Evolutionary conservation across 2,113 vertebrate species (phyloP).

Genomic region (Macroglossus sobrinus): DNA sequence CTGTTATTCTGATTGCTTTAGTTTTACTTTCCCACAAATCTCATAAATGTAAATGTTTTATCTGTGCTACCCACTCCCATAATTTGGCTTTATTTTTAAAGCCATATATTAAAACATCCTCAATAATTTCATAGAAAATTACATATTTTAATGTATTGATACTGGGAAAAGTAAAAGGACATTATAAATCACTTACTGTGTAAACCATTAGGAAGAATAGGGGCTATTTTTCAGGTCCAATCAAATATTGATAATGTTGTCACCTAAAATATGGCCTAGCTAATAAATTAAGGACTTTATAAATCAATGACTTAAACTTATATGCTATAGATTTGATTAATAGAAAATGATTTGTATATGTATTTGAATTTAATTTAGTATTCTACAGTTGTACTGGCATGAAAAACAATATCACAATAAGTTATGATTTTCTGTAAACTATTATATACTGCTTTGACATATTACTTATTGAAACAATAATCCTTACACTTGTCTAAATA

Average conservation of each 20-base stretch:
- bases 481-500: background rate
- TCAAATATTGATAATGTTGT: constrained; percentile 25
- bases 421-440: constrained; percentile 41
- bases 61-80: background rate
- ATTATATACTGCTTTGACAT: background rate
- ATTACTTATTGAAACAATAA: constrained; percentile 42
- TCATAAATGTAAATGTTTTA: background rate
- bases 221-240: constrained; percentile 11
- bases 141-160: constrained; percentile 9
- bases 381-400: background rate
- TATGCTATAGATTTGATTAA: constrained; percentile 50
- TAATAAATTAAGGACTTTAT: constrained; percentile 33
- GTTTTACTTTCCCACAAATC: background rate
- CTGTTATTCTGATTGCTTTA: background rate
- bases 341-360: constrained; percentile 29
- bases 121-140: constrained; percentile 12
- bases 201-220: constrained; percentile 13
- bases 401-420: background rate
- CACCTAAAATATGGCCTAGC: background rate
- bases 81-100: background rate
- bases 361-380: constrained; percentile 16
- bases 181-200: background rate
- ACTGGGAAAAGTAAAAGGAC: constrained; percentile 23
- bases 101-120: background rate
- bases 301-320: constrained; percentile 52